phyloP scores from a whole-genome alignment of 2,113 vertebrate species.

The Oreotrochilus melanogaster region DNA sequence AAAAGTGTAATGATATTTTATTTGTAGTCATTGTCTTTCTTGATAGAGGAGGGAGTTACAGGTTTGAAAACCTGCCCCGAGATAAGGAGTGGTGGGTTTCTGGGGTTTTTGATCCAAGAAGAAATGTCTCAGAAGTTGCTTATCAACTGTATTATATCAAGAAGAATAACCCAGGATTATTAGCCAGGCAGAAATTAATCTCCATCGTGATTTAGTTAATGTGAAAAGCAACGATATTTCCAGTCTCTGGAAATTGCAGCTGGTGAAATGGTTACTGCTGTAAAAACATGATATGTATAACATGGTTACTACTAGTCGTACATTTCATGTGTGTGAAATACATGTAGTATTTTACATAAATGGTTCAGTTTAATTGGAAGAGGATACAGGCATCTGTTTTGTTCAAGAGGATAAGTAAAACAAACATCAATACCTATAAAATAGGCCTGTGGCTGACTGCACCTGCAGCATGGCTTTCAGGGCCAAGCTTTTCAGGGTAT shows the following conservation, averaged over 20 bases:
- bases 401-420: not conserved
- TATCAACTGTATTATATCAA: not conserved
- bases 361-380: not conserved
- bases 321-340: not conserved
- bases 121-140: not conserved
- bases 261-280: not conserved
- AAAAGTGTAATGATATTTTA: not conserved
- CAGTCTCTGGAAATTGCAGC: not conserved
- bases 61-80: not conserved
- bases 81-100: not conserved
- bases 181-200: not conserved
- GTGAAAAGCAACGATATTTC: not conserved
- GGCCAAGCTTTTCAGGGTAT: not conserved
- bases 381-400: not conserved
- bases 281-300: not conserved
- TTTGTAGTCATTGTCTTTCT: not conserved
- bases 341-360: not conserved
- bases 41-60: not conserved
- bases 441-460: not conserved
- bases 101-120: not conserved
- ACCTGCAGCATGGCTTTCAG: not conserved
- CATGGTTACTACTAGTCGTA: not conserved
- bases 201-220: not conserved
- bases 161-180: not conserved
- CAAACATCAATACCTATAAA: not conserved